Base-by-base conservation (phyloP, 2,888 invertebrate species). In the Ryuthela nishihirai region DNA sequence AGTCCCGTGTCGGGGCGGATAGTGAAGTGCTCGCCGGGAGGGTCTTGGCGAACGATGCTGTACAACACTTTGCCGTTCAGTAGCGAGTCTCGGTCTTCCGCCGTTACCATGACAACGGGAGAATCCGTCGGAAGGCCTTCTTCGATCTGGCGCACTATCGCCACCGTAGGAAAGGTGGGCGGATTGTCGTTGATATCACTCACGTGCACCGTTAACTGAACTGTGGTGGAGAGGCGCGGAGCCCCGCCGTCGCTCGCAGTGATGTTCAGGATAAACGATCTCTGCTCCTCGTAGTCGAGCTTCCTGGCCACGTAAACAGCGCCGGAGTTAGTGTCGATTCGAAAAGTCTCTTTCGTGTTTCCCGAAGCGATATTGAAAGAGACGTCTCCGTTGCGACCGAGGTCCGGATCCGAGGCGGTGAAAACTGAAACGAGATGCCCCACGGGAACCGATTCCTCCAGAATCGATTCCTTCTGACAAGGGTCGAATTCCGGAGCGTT, bases 121-220 rank as follows among this genome's bases (percentile, higher is more conserved):
- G 90, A 89, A 70, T 87, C 85, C 2, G 87, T 82, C 0, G 87
- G 84, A 61, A 92, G 90, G 18, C 90, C 90, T 77, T 92, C 92
- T 68, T 86, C 82, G 64, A 93, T 90, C 76, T 92, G 91, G 17
- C 92, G 80, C 3, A 92, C 91, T 65, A 92, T 90, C 2, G 92
- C 91, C 0, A 92, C 90, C 71, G 88, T 92, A 23, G 91, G 87
- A 73, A 97, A 97, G 40, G 85, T 83, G 0, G 97, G 97, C 0
- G 88, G 84, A 74, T 97, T 95, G 75, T 98, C 97, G 74, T 98
- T 98, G 62, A 88, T 85, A 74, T 97, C 95, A 65, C 87, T 82
- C 1, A 97, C 87, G 64, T 83, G 81, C 9, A 97, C 85, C 18
- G 81, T 81, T 72, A 95, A 85, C 40, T 83, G 80, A 63, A 89